Conservation (phyloP, 2,797 vertebrate species). For the Alauda arvensis region DNA sequence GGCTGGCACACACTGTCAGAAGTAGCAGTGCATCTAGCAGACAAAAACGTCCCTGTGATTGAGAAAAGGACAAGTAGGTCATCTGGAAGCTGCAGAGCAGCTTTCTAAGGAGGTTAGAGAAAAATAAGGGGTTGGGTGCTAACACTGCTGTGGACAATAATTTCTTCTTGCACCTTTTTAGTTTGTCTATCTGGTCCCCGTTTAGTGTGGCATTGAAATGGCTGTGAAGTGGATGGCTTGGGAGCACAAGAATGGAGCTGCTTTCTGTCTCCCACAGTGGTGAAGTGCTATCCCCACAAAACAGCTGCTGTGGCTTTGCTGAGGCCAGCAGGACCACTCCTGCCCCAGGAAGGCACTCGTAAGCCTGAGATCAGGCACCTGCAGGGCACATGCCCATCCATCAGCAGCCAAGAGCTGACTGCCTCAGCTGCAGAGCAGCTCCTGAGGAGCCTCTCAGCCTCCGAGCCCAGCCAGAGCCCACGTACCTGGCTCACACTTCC, state of each 20-base stretch:
- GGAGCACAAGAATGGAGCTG: not conserved
- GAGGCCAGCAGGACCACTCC: not conserved
- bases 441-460: not conserved
- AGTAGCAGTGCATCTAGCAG: conserved; percentile 72
- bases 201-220: not conserved
- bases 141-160: not conserved
- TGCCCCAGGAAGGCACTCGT: not conserved
- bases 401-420: not conserved
- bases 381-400: not conserved
- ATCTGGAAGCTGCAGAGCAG: not conserved
- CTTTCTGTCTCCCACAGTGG: not conserved
- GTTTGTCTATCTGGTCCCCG: not conserved
- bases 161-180: not conserved
- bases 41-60: conserved; percentile 77
- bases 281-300: not conserved
- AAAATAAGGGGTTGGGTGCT: not conserved
- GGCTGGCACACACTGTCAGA: conserved; percentile 74
- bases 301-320: not conserved
- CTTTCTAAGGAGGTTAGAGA: not conserved
- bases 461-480: not conserved
- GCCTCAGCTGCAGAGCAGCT: not conserved
- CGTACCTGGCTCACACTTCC: conserved; percentile 77
- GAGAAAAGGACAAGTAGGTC: not conserved
- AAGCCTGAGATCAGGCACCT: not conserved
- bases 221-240: not conserved